These are phyloP conservation scores for Mellilla xanthometata DNA, from an alignment of 2,888 invertebrate genomes.

Conservation along the genomic window DNA sequence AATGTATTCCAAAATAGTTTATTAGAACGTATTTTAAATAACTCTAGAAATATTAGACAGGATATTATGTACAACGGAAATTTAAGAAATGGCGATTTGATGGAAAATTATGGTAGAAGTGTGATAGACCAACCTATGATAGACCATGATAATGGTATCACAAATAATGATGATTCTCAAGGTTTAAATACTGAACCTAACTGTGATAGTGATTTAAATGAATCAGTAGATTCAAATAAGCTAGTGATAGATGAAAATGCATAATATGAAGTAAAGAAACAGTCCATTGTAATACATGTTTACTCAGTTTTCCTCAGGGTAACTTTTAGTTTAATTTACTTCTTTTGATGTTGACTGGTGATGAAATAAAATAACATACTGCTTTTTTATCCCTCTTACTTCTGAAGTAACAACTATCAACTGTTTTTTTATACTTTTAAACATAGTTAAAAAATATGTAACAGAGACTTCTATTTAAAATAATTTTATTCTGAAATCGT, in stretches of 20 bases:
- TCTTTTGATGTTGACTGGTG: no score
- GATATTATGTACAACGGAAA: conserved; percentile 8
- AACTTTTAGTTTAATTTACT: background rate
- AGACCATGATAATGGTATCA: conserved; percentile 22
- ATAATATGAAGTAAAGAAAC: conserved; percentile 12
- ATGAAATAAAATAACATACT: no score
- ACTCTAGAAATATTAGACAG: conserved; percentile 16
- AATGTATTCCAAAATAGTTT: conserved; percentile 10
- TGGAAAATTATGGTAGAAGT: background rate
- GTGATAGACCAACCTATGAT: background rate
- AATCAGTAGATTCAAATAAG: conserved; percentile 45
- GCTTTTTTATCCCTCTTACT: no score
- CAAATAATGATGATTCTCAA: conserved; percentile 23
- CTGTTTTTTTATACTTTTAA: no score
- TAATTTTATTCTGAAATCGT: no score
- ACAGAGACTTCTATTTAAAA: no score
- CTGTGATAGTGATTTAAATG: conserved; percentile 42
- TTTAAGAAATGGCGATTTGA: background rate
- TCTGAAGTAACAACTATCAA: no score
- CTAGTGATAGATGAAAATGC: conserved; percentile 53
- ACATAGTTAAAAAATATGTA: no score
- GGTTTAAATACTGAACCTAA: conserved; percentile 29
- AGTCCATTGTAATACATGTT: no score
- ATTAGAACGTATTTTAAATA: conserved; percentile 11
- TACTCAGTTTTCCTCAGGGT: no score